Evolutionary conservation across 2,888 invertebrate genomes (phyloP).

Genomic region (Melanotus villosus): DNA sequence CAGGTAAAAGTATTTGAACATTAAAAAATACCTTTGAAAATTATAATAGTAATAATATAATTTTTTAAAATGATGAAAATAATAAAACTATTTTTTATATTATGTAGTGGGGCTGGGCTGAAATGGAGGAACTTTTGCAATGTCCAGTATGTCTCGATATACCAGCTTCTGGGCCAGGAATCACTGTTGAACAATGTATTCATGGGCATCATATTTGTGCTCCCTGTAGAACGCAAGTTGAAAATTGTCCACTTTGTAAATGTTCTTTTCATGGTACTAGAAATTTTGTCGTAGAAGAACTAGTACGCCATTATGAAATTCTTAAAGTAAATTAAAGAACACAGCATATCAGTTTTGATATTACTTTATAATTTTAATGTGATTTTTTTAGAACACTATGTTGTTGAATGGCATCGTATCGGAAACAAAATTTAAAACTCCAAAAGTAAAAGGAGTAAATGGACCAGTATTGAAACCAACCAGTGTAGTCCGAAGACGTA

Average conservation of each 20-base stretch:
- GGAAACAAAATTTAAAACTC: slow-evolving; percentile 14
- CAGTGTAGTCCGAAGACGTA: neutral
- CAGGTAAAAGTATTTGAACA: slow-evolving; percentile 25
- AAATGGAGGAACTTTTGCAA: slow-evolving; percentile 71
- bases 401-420: slow-evolving; percentile 19
- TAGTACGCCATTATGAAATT: slow-evolving; percentile 68
- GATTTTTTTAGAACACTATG: slow-evolving; percentile 34
- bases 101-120: slow-evolving; percentile 45
- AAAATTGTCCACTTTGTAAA: slow-evolving; percentile 71
- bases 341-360: neutral
- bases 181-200: slow-evolving; percentile 70
- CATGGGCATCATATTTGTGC: slow-evolving; percentile 74
- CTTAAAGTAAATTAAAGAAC: slow-evolving; percentile 61
- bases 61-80: too few species aligned
- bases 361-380: neutral
- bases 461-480: too few species aligned
- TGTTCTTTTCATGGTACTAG: slow-evolving; percentile 70
- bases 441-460: too few species aligned
- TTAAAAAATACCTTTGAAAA: too few species aligned
- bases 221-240: slow-evolving; percentile 69
- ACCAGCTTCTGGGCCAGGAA: slow-evolving; percentile 64
- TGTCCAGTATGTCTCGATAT: slow-evolving; percentile 73
- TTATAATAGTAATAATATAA: too few species aligned
- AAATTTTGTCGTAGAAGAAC: slow-evolving; percentile 73
- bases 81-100: neutral